Evolutionary conservation across 2,888 invertebrate genomes (phyloP), one percentile per base, ranked within the genome.

Genomic region (Griposia aprilina): DNA sequence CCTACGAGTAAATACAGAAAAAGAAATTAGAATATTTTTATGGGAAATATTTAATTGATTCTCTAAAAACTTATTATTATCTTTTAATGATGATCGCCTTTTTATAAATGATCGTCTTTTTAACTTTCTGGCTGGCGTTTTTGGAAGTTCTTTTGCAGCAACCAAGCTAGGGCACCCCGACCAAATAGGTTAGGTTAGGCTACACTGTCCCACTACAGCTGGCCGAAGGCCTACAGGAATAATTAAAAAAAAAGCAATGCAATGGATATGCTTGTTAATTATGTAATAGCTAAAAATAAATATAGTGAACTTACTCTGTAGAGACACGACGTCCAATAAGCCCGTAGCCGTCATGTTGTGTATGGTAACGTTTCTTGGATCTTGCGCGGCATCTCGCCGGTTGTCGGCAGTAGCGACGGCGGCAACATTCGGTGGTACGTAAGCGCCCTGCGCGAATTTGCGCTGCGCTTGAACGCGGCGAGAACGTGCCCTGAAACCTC

Each of bases 401-500:
- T 50, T 76, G 8, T 75, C 75, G 11, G 65, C 11, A 1, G 73
- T 50, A 1, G 48, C 55, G 6, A 66, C 67, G 7, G 60, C n/a
- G 7, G 55, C 59, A 0, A 36, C 15, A 36, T 62, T 68, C 11
- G 90, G 87, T 0, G 92, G 93, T 0, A 92, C 80, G 55, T 82
- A 90, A 0, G 91, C 93, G 0, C 94, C 93, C 74, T 93, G 93
- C 0, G 94, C 94, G 69, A 94, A 94, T 41, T 94, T 94, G 0
- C 94, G 90, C 79, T 94, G 94, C 0, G 94, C 94, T 59, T 90
- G 90, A 1, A 93, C 90, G 26, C 85, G 85, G 0, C 85, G 76
- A 1, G 83, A 76, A 0, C 85, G 80, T 11, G 74, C 8, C 73
- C 84, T 84, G 82, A 50, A 84, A 84, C n/a, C 4, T 20, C 62